Conservation (phyloP, 2,888 invertebrate species). For the Cheilosia grossa region DNA sequence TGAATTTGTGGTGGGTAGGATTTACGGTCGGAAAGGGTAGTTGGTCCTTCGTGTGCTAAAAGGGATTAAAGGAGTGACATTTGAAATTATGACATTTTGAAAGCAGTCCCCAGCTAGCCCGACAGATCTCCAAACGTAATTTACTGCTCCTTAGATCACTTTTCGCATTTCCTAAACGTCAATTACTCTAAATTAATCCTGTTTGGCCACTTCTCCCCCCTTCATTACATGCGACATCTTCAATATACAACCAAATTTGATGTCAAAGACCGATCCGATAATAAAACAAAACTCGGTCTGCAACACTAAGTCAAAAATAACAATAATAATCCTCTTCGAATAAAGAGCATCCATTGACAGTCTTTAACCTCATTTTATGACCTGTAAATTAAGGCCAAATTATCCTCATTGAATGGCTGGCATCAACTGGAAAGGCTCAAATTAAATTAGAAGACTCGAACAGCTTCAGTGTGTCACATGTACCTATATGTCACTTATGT, state of each 20-base stretch:
- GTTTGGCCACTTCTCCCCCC: too few species aligned
- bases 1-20: not conserved
- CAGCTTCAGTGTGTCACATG: slow-evolving; percentile 6
- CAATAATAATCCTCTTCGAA: slow-evolving; percentile 3
- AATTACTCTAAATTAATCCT: too few species aligned
- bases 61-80: too few species aligned
- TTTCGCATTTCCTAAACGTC: too few species aligned
- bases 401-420: slow-evolving; percentile 17
- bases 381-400: slow-evolving; percentile 33
- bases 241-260: too few species aligned
- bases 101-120: not conserved
- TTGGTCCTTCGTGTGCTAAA: too few species aligned
- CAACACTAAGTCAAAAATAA: slow-evolving; percentile 5
- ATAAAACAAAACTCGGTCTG: too few species aligned
- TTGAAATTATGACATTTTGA: not conserved
- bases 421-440: slow-evolving; percentile 37
- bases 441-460: slow-evolving; percentile 21
- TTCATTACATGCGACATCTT: too few species aligned
- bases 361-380: slow-evolving; percentile 10
- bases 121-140: too few species aligned
- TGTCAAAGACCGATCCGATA: too few species aligned
- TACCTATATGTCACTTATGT: too few species aligned
- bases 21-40: not conserved
- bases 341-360: not conserved
- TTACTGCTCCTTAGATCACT: too few species aligned